Evolutionary conservation across 2,113 vertebrate genomes (phyloP).

Genomic region (Actenoides hombroni): DNA sequence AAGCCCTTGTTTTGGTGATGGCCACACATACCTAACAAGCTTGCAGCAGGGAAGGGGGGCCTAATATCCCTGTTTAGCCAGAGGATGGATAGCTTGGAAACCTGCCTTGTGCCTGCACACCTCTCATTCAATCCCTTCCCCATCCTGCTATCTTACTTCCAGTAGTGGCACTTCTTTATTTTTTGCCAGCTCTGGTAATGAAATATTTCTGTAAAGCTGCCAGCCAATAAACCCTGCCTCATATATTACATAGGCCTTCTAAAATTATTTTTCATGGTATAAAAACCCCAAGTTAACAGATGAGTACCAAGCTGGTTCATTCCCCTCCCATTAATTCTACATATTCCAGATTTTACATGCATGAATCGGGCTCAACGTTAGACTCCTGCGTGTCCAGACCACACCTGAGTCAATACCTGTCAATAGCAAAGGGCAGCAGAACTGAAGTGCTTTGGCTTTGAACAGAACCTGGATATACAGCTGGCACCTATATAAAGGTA

Average conservation of each 20-base stretch:
- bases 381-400: not conserved
- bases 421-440: fast-evolving
- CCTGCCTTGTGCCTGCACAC: fast-evolving
- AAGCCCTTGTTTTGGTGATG: fast-evolving
- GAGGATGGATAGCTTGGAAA: not conserved
- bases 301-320: not conserved
- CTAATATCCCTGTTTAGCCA: not conserved
- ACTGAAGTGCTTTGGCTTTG: not conserved
- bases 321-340: not conserved
- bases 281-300: not conserved
- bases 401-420: not conserved
- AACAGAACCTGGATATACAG: not conserved
- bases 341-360: not conserved
- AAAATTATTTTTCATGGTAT: not conserved
- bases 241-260: not conserved
- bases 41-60: not conserved
- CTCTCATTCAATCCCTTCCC: not conserved
- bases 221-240: not conserved
- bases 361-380: not conserved
- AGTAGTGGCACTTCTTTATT: not conserved
- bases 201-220: not conserved
- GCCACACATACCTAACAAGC: not conserved
- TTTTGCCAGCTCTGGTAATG: not conserved
- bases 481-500: not conserved
- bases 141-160: not conserved